Base-by-base conservation (phyloP, 2,113 vertebrate genomes). In the Cryptoleucopteryx plumbea region DNA sequence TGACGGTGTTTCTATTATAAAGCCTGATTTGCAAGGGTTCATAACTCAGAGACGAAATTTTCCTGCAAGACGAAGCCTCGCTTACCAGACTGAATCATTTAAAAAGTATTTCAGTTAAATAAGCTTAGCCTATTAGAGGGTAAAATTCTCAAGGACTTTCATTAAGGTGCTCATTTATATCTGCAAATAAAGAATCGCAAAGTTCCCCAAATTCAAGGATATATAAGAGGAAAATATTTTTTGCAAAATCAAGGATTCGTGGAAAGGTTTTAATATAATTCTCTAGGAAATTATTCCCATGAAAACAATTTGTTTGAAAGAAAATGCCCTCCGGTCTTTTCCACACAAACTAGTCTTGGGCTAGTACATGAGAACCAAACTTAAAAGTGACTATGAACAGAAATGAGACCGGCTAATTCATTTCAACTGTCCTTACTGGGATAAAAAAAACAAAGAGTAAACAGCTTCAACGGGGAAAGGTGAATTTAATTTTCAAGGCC, bases 1-100 rank as follows among this genome's bases (percentile, higher is more conserved):
- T 98, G 97, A 97, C 98, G 97, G 95, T 82, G 96, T 97, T 98
- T 97, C 96, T 97, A 96, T 98, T 97, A 95, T 78, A 92, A 97
- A 98, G 71, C 82, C 95, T 96, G 96, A 97, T 98, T 98, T 98
- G 97, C 95, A 96, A 97, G 97, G 98, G 97, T 97, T 98, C 98
- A 96, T 96, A 97, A 98, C 96, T 98, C 96, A 93, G 95, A 97
- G 95, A 94, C 74, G 86, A 97, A 97, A 97, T 96, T 95, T 82
- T 90, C 95, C 90, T 97, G 68, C 85, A 94, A 71, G 92, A 97
- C 25, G 92, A 97, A 98, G 80, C 59, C 90, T 86, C 4, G 8
- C 84, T 91, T 63, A 65, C 59, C 72, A 84, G 74, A 3, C 75
- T 36, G 63, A 86, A 56, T 58, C 84, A 61, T 83, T 94, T 79